These are phyloP conservation scores for Anaspis maculata DNA, from an alignment of 2,888 invertebrate genomes.

Conservation along the genomic window DNA sequence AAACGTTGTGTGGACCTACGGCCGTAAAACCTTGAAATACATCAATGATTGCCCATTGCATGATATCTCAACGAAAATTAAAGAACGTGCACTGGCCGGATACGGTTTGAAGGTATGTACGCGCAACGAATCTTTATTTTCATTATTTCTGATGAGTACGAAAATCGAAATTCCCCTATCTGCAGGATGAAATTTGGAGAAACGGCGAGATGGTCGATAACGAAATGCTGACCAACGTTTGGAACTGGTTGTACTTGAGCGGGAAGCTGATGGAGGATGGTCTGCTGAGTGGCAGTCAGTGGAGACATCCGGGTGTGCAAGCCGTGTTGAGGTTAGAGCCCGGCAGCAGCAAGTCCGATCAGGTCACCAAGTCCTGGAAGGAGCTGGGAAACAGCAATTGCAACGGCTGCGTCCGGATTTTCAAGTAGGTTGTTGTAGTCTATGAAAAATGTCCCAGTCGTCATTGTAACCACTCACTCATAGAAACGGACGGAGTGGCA, in stretches of 20 bases:
- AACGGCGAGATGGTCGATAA: conserved; percentile 75
- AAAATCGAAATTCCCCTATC: conserved; percentile 18
- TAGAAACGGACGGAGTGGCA: too few relatives aligned
- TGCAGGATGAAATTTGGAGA: conserved; percentile 65
- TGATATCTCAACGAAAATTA: conserved; percentile 69
- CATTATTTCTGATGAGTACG: neutral
- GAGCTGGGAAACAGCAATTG: conserved; percentile 52
- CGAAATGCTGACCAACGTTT: conserved; percentile 65
- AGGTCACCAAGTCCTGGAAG: conserved; percentile 52
- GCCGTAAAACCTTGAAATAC: conserved; percentile 55
- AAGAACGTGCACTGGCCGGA: conserved; percentile 58
- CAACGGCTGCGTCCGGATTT: conserved; percentile 47
- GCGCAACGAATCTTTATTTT: neutral
- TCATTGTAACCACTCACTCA: neutral
- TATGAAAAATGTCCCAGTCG: neutral
- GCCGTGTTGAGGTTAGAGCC: conserved; percentile 49
- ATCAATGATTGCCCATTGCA: conserved; percentile 46
- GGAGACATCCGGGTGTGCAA: conserved; percentile 56
- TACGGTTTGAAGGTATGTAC: conserved; percentile 80
- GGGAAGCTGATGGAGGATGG: conserved; percentile 62
- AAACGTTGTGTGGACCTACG: conserved; percentile 68
- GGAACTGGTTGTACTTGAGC: conserved; percentile 75
- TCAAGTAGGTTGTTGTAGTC: conserved; percentile 39
- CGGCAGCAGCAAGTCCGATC: conserved; percentile 50
- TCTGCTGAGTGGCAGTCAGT: conserved; percentile 47